These are phyloP conservation scores for Cephus cinctus DNA, from an alignment of 1,140 invertebrate species.

Conservation along the genomic window DNA sequence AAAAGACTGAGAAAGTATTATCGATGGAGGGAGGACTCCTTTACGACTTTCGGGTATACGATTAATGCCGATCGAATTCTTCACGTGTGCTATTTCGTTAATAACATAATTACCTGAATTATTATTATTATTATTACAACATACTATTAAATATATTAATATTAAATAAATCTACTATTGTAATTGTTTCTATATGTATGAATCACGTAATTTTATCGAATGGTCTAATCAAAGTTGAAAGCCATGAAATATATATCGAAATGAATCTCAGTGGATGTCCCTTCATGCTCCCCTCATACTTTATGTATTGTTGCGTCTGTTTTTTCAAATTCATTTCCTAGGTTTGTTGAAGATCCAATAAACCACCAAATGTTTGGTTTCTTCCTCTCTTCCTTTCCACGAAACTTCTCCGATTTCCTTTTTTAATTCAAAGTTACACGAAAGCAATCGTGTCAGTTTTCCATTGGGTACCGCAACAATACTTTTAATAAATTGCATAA, in stretches of 20 bases:
- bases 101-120: not conserved
- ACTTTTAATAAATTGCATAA: too few relatives aligned
- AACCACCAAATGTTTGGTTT: not conserved
- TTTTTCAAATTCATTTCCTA: constrained; percentile 14
- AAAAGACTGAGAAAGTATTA: not conserved
- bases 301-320: constrained; percentile 11
- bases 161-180: constrained; percentile 40
- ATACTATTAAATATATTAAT: constrained; percentile 1
- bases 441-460: too few relatives aligned
- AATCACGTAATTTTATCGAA: constrained; percentile 43
- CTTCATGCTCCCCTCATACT: too few relatives aligned
- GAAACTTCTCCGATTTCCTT: too few relatives aligned
- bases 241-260: constrained; percentile 35
- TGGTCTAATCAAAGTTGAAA: constrained; percentile 44
- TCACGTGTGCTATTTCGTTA: not conserved
- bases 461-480: too few relatives aligned
- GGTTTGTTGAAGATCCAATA: not conserved
- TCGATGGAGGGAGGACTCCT: not conserved
- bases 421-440: too few relatives aligned
- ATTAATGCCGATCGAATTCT: not conserved
- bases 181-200: constrained; percentile 46
- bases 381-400: constrained; percentile 3
- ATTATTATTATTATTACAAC: not conserved
- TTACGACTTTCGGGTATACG: not conserved
- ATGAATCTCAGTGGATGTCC: constrained; percentile 31